Percentiles rank a stretch among this genome's conserved stretches.
phyloP scores from a whole-genome alignment of 2,888 invertebrate species.

The Odontomyia ornata region DNA sequence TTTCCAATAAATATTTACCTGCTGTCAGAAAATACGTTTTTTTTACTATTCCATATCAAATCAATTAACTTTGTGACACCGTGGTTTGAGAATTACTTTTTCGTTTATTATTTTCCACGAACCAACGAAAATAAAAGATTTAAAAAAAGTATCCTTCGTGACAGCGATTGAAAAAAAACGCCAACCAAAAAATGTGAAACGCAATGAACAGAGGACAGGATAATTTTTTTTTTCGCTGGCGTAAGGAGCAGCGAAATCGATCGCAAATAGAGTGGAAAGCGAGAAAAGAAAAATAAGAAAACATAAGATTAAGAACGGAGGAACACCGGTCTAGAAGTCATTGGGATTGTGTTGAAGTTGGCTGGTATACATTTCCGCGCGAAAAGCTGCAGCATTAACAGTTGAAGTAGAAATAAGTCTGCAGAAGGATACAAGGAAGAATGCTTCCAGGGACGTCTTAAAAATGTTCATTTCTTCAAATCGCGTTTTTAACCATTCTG shows the following conservation, averaged over 20 bases:
- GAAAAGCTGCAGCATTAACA: neutral
- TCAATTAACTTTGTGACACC: conserved; percentile 36
- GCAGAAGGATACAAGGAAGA: no score
- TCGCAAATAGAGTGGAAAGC: conserved; percentile 10
- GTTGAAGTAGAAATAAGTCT: neutral
- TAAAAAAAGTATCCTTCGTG: neutral
- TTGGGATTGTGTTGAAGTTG: no score
- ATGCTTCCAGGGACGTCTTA: neutral
- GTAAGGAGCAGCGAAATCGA: conserved; percentile 34
- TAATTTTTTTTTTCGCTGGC: neutral
- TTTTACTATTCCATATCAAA: conserved; percentile 15
- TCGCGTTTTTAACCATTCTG: neutral
- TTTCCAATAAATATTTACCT: no score
- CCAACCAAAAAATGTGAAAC: no score
- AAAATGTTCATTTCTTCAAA: neutral
- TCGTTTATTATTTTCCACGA: conserved; percentile 4
- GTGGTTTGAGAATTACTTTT: conserved; percentile 25
- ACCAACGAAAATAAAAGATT: neutral
- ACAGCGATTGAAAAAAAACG: no score
- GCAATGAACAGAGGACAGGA: no score
- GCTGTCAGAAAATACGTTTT: no score
- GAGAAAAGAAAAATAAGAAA: no score
- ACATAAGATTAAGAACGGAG: no score
- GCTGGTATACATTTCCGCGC: neutral
- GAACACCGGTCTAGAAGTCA: no score